Evolutionary conservation across 1,140 invertebrate genomes (phyloP), one percentile per base, ranked within the genome.

Genomic region (Neuroterus valhalla): DNA sequence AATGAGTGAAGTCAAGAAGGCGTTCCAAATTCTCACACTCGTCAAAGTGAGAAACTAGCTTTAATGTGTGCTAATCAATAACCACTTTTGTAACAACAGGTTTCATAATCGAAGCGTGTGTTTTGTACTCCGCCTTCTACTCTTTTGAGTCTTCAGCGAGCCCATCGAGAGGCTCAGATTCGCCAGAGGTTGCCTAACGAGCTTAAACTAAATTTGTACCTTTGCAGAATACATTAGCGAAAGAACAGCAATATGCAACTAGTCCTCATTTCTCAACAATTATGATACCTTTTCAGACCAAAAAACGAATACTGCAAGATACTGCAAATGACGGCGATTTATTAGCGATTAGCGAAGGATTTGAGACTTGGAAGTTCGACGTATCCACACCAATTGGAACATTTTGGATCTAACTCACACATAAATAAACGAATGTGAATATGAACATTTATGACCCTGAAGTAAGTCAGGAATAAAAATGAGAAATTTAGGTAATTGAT

Each of bases 11-110:
- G 31, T 5, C 66, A 0, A 26, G 11, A 26, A 23, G 50, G 66
- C 38, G 80, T 81, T 85, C 84, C 80, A 77, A 78, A 77, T 84
- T 86, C 82, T 82, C 82, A 81, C 78, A 85, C 78, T 81, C 68
- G 66, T 71, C 76, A 81, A 80, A 85, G 79, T 77, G 79, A 83
- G 81, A 78, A 83, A 70, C 77, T 55, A 70, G 66, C 76, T 72
- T 77, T 84, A 85, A 86, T 83, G 84, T 85, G 82, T 78, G 78
- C 78, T 82, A 84, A 87, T 87, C 85, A 84, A 85, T 88, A 88
- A 87, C 79, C 12, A 62, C 75, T 26, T 66, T 77, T 80, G 80
- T 86, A 87, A 87, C 81, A 78, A 87, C 78, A 82, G 83, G 85
- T 82, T 85, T 84, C 77, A 75, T 77, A 80, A 86, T 83, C 78